Evolutionary conservation across 2,888 invertebrate genomes (phyloP), one percentile per base, ranked within the genome.

Genomic region (Mythimna impura): DNA sequence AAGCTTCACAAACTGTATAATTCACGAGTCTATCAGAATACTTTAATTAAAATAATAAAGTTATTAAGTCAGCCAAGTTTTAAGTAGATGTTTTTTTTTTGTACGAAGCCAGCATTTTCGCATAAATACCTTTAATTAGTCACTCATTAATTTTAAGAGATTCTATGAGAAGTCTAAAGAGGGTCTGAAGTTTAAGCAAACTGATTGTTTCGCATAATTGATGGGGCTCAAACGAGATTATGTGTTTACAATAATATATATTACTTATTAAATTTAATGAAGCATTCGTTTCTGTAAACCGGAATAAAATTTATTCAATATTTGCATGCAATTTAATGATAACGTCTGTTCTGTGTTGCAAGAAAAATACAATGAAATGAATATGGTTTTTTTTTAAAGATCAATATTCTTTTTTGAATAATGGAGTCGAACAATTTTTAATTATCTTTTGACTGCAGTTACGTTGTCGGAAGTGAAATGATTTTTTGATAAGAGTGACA

Each of bases 21-120:
- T 83, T 85, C 84, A 80, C 71, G 80, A 76, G 77, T 83, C 86
- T 88, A 86, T 86, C 84, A 76, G 83, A 89, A 87, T 87, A 88
- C 85, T 90, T 89, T 89, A 89, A 90, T 90, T 89, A 87, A 89
- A 87, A 85, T 84, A 83, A 83, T 81, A 80, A 87, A 84, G 78
- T 84, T 84, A 72, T 66, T 34, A 62, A 72, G 57, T 63, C 12
- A 22, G 14, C 66, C 55, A 79, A 78, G 61, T 83, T 85, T 79
- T 64, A 36, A 66, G 73, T 58, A 66, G 73, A 82, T 79, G 81
- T 84, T 84, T 83, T 79, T n/a, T 83, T 79, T 84, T 82, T 76
- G 47, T 82, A 70, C 78, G 71, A 62, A 70, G 66, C 71, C 73
- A 70, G 50, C 55, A 69, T 77, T 86, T 86, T 74, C 73, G 74